These are phyloP conservation scores for Pandemis cinnamomeana DNA, from an alignment of 2,888 invertebrate genomes.

Conservation along the genomic window DNA sequence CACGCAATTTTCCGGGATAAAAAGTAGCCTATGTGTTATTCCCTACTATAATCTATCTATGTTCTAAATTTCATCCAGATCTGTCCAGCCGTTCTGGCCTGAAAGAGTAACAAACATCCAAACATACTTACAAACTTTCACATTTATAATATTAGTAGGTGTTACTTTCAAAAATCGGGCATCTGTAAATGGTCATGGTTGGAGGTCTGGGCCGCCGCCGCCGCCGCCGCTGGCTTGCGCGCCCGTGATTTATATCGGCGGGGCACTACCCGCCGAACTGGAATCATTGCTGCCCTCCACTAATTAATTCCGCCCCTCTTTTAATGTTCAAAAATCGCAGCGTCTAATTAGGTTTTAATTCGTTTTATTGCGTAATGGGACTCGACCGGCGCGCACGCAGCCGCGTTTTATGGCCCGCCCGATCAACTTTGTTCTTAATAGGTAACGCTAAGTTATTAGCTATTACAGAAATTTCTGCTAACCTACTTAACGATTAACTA, in stretches of 20 bases:
- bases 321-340: slow-evolving; percentile 84
- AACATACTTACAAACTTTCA: too few relatives aligned
- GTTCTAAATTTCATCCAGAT: too few relatives aligned
- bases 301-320: slow-evolving; percentile 82
- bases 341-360: slow-evolving; percentile 84
- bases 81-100: too few relatives aligned
- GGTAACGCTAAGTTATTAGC: slow-evolving; percentile 40
- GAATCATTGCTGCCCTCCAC: slow-evolving; percentile 80
- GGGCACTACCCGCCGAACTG: slow-evolving; percentile 75
- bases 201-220: not conserved
- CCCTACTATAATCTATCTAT: too few relatives aligned
- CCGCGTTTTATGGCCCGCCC: slow-evolving; percentile 54
- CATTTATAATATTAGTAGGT: too few relatives aligned
- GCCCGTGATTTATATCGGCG: slow-evolving; percentile 68
- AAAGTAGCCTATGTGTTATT: too few relatives aligned
- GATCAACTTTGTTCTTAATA: slow-evolving; percentile 51
- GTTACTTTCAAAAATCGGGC: too few relatives aligned
- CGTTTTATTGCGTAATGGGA: slow-evolving; percentile 75
- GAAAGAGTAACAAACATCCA: too few relatives aligned
- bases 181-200: too few relatives aligned
- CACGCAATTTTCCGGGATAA: too few relatives aligned
- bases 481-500: not conserved
- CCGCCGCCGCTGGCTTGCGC: slow-evolving; percentile 44
- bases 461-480: slow-evolving; percentile 29
- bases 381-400: slow-evolving; percentile 53